These are phyloP conservation scores for Gallinago nigripennis DNA, from an alignment of 2,797 vertebrate species.

Conservation along the genomic window DNA sequence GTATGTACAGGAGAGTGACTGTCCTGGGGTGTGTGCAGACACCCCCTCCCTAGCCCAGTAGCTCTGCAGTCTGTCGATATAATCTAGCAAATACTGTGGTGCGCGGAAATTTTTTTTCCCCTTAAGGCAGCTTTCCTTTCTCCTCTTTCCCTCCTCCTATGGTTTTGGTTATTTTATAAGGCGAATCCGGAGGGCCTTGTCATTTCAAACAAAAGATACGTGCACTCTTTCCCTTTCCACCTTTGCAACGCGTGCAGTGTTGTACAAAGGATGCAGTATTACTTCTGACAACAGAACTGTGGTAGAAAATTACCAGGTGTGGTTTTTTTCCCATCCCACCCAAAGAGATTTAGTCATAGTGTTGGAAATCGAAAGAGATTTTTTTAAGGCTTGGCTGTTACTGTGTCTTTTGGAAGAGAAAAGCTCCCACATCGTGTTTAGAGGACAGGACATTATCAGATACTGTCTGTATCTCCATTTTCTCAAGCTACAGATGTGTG, in stretches of 20 bases:
- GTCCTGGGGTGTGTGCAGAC: conserved; percentile 55
- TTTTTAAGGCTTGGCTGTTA: conserved; percentile 48
- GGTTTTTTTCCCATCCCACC: conserved; percentile 41
- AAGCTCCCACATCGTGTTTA: background rate
- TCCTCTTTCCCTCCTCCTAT: conserved; percentile 48
- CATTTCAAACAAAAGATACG: conserved; percentile 51
- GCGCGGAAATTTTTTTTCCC: conserved; percentile 49
- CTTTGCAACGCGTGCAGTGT: conserved; percentile 46
- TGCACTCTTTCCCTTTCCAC: conserved; percentile 29
- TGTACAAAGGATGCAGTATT: conserved; percentile 76
- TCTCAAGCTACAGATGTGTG: background rate
- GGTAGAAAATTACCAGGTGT: conserved; percentile 55
- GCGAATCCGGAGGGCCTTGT: conserved; percentile 59
- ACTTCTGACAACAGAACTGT: conserved; percentile 57
- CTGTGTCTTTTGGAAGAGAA: conserved; percentile 24
- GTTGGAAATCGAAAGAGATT: conserved; percentile 25
- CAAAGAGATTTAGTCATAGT: conserved; percentile 51
- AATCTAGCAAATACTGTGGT: conserved; percentile 66
- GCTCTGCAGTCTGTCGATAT: conserved; percentile 47
- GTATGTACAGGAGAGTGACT: conserved; percentile 22
- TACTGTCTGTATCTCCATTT: background rate
- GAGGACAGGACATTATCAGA: conserved; percentile 31
- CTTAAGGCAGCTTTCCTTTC: conserved; percentile 74
- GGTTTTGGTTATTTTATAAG: conserved; percentile 35
- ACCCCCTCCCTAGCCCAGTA: conserved; percentile 40